Base-by-base conservation (phyloP, 2,888 invertebrate species). In the Octonoba sinensis region DNA sequence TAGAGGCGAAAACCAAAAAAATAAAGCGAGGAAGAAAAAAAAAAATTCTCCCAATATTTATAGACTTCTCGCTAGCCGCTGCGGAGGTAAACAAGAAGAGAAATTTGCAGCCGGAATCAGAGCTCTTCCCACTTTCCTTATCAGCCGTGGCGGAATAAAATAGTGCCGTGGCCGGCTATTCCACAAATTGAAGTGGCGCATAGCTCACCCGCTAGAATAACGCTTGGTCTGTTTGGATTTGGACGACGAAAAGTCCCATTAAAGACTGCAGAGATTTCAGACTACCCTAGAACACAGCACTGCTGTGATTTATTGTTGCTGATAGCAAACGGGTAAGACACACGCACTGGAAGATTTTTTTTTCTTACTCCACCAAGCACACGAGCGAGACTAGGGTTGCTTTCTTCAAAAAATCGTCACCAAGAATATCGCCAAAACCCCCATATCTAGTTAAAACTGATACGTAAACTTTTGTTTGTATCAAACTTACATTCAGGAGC, bases 31-130 rank as follows among this genome's bases (percentile, higher is more conserved):
- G 11, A 16, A 11, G 36, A 20, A n/a, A 27, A 24, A 18, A n/a
- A 20, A 16, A 44, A 62, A 62, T 18, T 46, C 18, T 36, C 46
- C 20, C 51, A 49, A 79, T 72, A 72, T 79, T 79, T 79, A 79
- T 79, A 51, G 72, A 49, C 46, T 72, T 47, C 44, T 18, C 66
- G 24, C 72, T 27, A 22, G 20, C 36, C 49, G 49, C 47, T 20
- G 71, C 20, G 72, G 72, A 79, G 78, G 78, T 79, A 79, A 79
- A 79, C 78, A 79, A 79, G 71, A 72, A 72, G 59, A 51, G 60
- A 79, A 79, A 72, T 79, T 72, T 79, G 72, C 78, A 79, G 67
- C 20, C 51, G 72, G 66, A 79, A 72, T 72, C 59, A 44, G 78
- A 79, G 66, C 72, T 77, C 77, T 77, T 77, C 71, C 65, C 71